Evolutionary conservation across 2,888 invertebrate genomes (phyloP), one percentile per base, ranked within the genome.

Genomic region (Petrolisthes cinctipes): DNA sequence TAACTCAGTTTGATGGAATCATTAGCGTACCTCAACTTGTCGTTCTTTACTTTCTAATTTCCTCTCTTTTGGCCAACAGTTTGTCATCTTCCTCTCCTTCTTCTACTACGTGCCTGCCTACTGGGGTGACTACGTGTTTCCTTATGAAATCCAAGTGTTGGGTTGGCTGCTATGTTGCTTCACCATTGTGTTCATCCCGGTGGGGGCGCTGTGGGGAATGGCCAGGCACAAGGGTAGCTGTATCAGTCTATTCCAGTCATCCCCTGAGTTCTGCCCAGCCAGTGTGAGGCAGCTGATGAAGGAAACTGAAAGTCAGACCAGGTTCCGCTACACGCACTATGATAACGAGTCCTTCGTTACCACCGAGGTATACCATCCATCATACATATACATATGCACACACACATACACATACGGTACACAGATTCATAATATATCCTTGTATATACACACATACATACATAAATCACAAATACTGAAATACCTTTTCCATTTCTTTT

Each of bases 241-340:
- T 53, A 37, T 37, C 53, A 66, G 37, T 7, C 75, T 83, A 4
- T 83, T 86, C 23, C 37, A 61, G 37, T 57, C 56, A 57, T 83
- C 83, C n/a, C 80, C 82, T 7, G 83, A 83, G n/a, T 86, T 89
- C 68, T 89, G 89, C 56, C 89, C 89, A 11, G 83, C 86, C 2
- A 83, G 80, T 57, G 75, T 54, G 17, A 17, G 89, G 57, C 71
- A 71, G 23, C 76, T 85, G 23, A 53, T 51, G 14, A 66, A 57
- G 56, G 20, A 7, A 9, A 37, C 53, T 57, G 76, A 54, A 17
- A 54, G 9, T 20, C 66, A 68, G 7, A 56, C 66, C 37, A 73
- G 51, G 20, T 88, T 88, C 78, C 85, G 75, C n/a, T 88, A 90
- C 76, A 73, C 66, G 53, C 66, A 81, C 66, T 71, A 90, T 53